phyloP scores from a whole-genome alignment of 2,888 invertebrate species.

The Oligia latruncula region DNA sequence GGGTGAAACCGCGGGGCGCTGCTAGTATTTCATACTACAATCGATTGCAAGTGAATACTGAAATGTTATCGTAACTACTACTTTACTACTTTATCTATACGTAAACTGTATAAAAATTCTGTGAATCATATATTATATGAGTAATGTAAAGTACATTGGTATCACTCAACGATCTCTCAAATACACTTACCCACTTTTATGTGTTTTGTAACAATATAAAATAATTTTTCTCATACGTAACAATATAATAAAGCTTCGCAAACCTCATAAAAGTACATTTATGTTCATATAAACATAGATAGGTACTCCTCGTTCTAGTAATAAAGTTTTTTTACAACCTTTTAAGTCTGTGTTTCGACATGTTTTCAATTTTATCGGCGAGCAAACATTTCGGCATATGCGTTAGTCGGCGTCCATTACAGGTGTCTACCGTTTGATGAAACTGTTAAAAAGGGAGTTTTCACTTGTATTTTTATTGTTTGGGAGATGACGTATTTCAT shows the following conservation, averaged over 20 bases:
- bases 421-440: conserved; percentile 38
- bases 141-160: conserved; percentile 37
- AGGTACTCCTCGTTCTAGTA: conserved; percentile 61
- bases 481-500: conserved; percentile 84
- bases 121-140: conserved; percentile 26
- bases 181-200: conserved; percentile 53
- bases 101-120: conserved; percentile 5
- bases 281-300: conserved; percentile 65
- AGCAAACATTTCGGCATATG: conserved; percentile 38
- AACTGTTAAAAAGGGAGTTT: conserved; percentile 53
- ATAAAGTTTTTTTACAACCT: conserved; percentile 66
- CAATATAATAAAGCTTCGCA: conserved; percentile 62
- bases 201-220: conserved; percentile 62
- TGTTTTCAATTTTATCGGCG: conserved; percentile 43
- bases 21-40: not conserved
- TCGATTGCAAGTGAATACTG: not conserved
- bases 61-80: not conserved
- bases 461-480: conserved; percentile 73
- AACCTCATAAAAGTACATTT: conserved; percentile 64
- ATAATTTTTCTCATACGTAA: conserved; percentile 56
- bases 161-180: conserved; percentile 58
- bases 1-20: no score
- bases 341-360: conserved; percentile 63
- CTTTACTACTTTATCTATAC: not conserved
- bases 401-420: conserved; percentile 46